Evolutionary conservation across 2,113 vertebrate genomes (phyloP).

Genomic region (Mobula birostris): DNA sequence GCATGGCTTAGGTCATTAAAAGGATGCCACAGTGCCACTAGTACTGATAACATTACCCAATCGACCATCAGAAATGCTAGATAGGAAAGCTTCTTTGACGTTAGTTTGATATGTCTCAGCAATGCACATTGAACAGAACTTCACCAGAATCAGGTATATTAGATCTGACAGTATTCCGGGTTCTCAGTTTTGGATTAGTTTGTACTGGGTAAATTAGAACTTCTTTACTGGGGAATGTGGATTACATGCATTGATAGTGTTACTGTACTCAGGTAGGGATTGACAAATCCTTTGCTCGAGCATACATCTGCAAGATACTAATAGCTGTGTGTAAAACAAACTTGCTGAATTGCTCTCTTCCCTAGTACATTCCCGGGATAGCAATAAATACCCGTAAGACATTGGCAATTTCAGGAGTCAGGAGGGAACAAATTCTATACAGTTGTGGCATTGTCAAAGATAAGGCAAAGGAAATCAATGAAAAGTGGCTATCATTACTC

Average conservation of each 20-base stretch:
- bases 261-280: background rate
- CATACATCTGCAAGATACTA: background rate
- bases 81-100: background rate
- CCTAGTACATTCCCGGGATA: background rate
- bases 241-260: background rate
- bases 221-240: background rate
- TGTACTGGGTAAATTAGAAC: background rate
- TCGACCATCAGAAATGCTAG: background rate
- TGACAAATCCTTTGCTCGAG: background rate
- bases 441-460: background rate
- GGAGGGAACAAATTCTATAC: background rate
- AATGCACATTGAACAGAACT: background rate
- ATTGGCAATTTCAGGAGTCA: background rate
- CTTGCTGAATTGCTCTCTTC: background rate
- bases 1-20: no score
- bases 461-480: background rate
- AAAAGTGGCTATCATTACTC: background rate
- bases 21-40: background rate
- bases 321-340: background rate
- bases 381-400: background rate
- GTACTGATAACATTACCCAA: background rate
- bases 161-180: background rate
- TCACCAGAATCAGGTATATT: background rate
- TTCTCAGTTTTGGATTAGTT: background rate
- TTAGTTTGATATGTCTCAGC: background rate